Evolutionary conservation across 2,113 vertebrate genomes (phyloP), one percentile per base, ranked within the genome.

Genomic region (Chrysochloris asiatica): DNA sequence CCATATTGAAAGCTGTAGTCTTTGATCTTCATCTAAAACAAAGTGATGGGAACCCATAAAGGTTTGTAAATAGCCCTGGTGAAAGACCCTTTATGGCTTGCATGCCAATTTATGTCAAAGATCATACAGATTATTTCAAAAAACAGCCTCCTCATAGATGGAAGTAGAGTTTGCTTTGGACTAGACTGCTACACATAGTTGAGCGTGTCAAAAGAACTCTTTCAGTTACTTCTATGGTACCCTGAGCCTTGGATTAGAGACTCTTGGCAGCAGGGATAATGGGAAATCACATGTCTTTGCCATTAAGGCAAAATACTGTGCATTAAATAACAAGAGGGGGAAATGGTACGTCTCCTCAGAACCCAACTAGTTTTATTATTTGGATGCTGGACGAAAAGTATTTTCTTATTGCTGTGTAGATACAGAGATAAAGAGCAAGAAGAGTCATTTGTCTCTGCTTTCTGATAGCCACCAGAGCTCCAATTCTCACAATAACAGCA

Each of bases 311-410:
- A 89, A 48, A 81, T 87, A 73, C 41, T 81, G 59, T 92, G 24
- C 80, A 7, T 38, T 59, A 14, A 52, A 43, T 84, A 83, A 89
- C 22, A 63, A 94, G 88, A 89, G 88, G 88, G 94, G 82, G 43
- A 78, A 94, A 94, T 83, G 91, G 69, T 81, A 85, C 90, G 52
- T 85, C 86, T 94, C 65, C 75, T 92, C 63, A 95, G 14, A 76
- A 45, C 88, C 71, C 94, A 93, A 94, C 78, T 89, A 52, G 65
- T 95, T 96, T 97, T 96, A 73, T 91, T 97, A 93, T 94, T 97
- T 97, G 97, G 94, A 97, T 95, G 92, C 63, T 73, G 96, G 96
- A 97, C 97, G 80, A 97, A 97, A 61, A 97, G 93, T 90, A 77
- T 16, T 93, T 78, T 94, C 71, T 76, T 89, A 54, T 75, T 90